These are phyloP conservation scores for Australoheros facetus DNA, from an alignment of 2,797 vertebrate species.

Conservation along the genomic window DNA sequence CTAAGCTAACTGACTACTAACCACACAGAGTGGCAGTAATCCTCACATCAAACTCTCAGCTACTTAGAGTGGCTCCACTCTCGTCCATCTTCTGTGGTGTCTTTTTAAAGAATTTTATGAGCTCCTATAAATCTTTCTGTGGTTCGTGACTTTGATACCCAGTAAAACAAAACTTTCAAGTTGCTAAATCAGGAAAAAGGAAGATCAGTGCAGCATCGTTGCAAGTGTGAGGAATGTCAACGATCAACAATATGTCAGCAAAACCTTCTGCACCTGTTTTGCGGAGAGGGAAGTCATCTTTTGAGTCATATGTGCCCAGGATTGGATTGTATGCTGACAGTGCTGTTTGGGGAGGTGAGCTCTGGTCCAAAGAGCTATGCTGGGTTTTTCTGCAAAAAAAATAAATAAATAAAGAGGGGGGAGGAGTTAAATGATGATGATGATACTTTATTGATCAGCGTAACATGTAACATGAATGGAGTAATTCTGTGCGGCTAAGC, in stretches of 20 bases:
- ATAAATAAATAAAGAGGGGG: background rate
- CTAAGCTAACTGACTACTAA: background rate
- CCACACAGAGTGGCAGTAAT: background rate
- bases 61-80: background rate
- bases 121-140: constrained; percentile 15
- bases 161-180: constrained; percentile 10
- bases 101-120: constrained; percentile 14
- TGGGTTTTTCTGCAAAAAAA: constrained; percentile 90
- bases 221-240: constrained; percentile 3
- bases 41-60: too few species aligned
- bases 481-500: background rate
- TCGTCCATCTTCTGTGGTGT: background rate
- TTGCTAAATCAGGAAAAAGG: constrained; percentile 26
- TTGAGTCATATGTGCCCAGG: constrained; percentile 95
- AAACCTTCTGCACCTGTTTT: constrained; percentile 88
- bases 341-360: constrained; percentile 94
- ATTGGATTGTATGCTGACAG: constrained; percentile 90
- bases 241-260: background rate
- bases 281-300: constrained; percentile 96
- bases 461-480: background rate
- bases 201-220: constrained; percentile 12
- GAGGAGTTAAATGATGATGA: background rate
- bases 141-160: constrained; percentile 21
- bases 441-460: too few species aligned
- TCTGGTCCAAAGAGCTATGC: constrained; percentile 98